These are phyloP conservation scores for Caenorhabditis panamensis DNA, from an alignment of 2,888 invertebrate genomes.

Conservation along the genomic window DNA sequence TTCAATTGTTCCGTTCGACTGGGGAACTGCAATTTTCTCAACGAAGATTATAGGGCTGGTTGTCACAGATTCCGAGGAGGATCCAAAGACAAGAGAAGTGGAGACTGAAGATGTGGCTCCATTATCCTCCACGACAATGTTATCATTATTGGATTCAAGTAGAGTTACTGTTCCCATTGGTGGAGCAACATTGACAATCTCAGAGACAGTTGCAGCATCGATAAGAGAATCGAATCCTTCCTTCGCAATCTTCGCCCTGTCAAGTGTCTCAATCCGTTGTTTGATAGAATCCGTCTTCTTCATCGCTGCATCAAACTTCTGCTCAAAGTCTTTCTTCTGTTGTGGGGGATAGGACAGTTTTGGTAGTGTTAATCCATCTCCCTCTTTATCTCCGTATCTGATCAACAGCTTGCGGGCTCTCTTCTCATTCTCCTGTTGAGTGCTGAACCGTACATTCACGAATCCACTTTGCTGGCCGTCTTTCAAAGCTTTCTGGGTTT, in stretches of 20 bases:
- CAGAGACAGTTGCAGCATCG: constrained; percentile 60
- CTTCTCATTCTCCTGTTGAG: constrained; percentile 53
- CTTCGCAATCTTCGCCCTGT: constrained; percentile 60
- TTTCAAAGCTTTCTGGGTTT: constrained; percentile 17
- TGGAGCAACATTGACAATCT: constrained; percentile 34
- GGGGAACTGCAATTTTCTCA: constrained; percentile 49
- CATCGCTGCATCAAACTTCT: constrained; percentile 64
- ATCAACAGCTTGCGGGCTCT: constrained; percentile 47
- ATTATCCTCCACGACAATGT: constrained; percentile 40
- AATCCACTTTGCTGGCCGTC: constrained; percentile 37
- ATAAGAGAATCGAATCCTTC: constrained; percentile 63
- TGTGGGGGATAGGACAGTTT: constrained; percentile 40
- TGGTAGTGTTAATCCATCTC: constrained; percentile 44
- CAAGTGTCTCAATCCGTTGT: constrained; percentile 46
- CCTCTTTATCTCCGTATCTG: constrained; percentile 48
- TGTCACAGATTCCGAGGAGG: constrained; percentile 49
- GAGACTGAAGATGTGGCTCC: constrained; percentile 37
- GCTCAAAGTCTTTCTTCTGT: constrained; percentile 43
- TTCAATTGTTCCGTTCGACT: constrained; percentile 30
- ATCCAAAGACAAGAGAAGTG: constrained; percentile 21
- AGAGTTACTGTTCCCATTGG: constrained; percentile 62
- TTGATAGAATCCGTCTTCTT: constrained; percentile 62
- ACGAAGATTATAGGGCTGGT: constrained; percentile 60
- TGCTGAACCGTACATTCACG: constrained; percentile 64
- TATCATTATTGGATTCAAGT: constrained; percentile 42